These are phyloP conservation scores for Melanotus villosus DNA, from an alignment of 2,888 invertebrate species.

Conservation along the genomic window DNA sequence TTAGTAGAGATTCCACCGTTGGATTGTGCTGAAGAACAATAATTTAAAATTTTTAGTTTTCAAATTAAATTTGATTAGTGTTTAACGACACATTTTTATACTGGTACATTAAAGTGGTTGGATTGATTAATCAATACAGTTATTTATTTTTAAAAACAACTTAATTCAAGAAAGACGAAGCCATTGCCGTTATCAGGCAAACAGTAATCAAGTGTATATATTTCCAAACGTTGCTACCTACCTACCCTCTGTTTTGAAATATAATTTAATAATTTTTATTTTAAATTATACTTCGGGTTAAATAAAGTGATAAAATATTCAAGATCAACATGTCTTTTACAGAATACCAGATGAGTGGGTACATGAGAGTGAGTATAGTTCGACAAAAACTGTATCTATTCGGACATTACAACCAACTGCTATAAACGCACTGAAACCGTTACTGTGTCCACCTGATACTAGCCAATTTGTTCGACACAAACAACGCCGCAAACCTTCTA, in stretches of 20 bases:
- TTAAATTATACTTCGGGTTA: neutral
- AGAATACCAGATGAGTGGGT: constrained; percentile 93
- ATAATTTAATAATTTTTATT: no score
- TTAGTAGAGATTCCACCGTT: neutral
- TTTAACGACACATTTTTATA: neutral
- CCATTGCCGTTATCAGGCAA: neutral
- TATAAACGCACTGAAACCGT: constrained; percentile 71
- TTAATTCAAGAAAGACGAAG: neutral
- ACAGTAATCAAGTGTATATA: neutral
- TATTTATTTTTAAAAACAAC: neutral
- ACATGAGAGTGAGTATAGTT: constrained; percentile 78
- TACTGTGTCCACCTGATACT: constrained; percentile 66
- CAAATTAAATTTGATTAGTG: neutral
- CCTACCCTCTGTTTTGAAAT: no score
- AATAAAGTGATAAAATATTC: constrained; percentile 16
- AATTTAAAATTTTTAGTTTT: no score
- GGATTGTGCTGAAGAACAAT: neutral
- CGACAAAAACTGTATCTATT: constrained; percentile 75
- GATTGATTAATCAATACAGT: no score
- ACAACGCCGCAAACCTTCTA: constrained; percentile 63
- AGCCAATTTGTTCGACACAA: constrained; percentile 64
- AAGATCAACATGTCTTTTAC: constrained; percentile 57
- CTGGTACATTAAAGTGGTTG: no score
- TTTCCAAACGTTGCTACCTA: no score
- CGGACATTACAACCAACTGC: constrained; percentile 69